phyloP scores from a whole-genome alignment of 2,888 invertebrate genomes.

The Phyllotreta cruciferae region DNA sequence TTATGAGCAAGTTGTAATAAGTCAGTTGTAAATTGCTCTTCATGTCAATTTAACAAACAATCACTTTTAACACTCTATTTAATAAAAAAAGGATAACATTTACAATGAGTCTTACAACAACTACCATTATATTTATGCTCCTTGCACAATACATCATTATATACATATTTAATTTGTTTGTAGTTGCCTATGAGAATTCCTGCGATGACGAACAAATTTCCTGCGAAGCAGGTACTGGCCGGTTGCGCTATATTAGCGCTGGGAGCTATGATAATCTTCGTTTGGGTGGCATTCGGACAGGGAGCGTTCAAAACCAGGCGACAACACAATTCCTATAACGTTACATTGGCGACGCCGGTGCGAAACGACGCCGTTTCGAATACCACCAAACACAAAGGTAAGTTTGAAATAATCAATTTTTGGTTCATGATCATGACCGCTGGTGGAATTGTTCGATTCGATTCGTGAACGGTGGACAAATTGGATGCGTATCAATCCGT shows the following conservation, averaged over 20 bases:
- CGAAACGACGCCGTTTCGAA: constrained; percentile 22
- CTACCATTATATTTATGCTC: background rate
- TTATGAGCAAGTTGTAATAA: too few relatives aligned
- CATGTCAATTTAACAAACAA: too few relatives aligned
- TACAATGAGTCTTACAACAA: too few relatives aligned
- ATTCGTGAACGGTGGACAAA: too few relatives aligned
- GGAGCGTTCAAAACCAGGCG: constrained; percentile 46
- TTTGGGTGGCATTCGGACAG: constrained; percentile 56
- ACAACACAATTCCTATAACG: constrained; percentile 28
- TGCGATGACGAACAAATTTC: constrained; percentile 28
- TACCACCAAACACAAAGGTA: constrained; percentile 35
- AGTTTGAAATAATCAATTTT: background rate
- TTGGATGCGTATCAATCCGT: background rate
- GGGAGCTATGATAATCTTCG: constrained; percentile 52
- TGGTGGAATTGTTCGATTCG: too few relatives aligned
- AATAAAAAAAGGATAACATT: too few relatives aligned
- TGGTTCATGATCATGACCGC: too few relatives aligned
- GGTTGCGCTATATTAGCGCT: constrained; percentile 51
- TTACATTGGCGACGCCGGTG: constrained; percentile 18
- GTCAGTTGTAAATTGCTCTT: too few relatives aligned
- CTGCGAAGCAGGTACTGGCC: constrained; percentile 46
- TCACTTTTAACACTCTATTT: too few relatives aligned
- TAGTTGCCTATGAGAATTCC: constrained; percentile 20
- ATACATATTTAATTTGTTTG: constrained; percentile 22
- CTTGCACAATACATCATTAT: background rate